phyloP scores from a whole-genome alignment of 2,797 vertebrate genomes.

The Darevskia nairensis region DNA sequence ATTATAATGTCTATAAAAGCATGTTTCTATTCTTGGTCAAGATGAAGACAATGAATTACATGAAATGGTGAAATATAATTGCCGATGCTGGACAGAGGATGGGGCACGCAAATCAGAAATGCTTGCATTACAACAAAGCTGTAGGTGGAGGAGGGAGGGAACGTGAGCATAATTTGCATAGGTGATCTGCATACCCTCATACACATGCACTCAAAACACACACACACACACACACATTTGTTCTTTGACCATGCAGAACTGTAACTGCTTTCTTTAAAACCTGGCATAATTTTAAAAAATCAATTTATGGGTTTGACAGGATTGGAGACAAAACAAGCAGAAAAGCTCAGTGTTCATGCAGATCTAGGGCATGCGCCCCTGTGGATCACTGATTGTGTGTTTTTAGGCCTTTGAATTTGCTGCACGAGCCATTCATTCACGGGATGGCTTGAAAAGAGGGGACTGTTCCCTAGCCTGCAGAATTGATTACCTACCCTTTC shows the following conservation, averaged over 20 bases:
- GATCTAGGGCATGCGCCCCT: background rate
- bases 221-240: background rate
- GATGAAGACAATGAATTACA: background rate
- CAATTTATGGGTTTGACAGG: background rate
- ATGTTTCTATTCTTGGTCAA: background rate
- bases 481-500: conserved; percentile 48
- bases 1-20: background rate
- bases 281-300: background rate
- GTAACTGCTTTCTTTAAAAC: background rate
- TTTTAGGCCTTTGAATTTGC: conserved; percentile 36
- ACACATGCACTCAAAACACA: background rate
- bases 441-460: conserved; percentile 34
- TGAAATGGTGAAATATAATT: background rate
- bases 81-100: background rate
- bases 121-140: background rate
- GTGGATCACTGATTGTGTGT: conserved; percentile 3
- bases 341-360: background rate
- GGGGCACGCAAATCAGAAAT: background rate
- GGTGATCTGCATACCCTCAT: background rate
- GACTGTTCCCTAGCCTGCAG: conserved; percentile 27
- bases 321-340: background rate
- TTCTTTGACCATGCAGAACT: background rate
- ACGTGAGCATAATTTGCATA: background rate
- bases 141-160: background rate
- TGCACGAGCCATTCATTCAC: conserved; percentile 55